A percentile compares a stretch with the other conserved stretches of the same genome.
Evolutionary conservation across 2,888 invertebrate species (phyloP).

Genomic region (Molorchus minor): DNA sequence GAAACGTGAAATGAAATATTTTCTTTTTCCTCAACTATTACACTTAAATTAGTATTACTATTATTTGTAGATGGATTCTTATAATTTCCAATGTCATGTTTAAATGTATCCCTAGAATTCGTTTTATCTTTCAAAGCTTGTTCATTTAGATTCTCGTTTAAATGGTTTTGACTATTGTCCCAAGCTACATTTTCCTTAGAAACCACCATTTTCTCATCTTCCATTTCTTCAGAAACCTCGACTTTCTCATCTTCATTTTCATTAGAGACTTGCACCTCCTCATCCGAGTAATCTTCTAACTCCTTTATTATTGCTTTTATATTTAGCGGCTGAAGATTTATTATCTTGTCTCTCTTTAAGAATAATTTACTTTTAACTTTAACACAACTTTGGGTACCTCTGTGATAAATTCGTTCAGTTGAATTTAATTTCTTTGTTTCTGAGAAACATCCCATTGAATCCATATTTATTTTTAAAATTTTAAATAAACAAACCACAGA

Average conservation of each 20-base stretch:
- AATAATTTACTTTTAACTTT: constrained; percentile 21
- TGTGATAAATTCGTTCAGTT: constrained; percentile 1
- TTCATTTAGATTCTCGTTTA: not conserved
- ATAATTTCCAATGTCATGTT: not conserved
- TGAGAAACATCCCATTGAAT: not conserved
- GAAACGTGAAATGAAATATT: constrained; percentile 15
- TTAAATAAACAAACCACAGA: too few species aligned
- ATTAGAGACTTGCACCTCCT: not conserved
- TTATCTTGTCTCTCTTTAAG: constrained; percentile 21
- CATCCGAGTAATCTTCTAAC: constrained; percentile 21
- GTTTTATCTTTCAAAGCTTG: not conserved
- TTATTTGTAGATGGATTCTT: not conserved
- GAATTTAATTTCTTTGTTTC: not conserved
- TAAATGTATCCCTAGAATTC: too few species aligned
- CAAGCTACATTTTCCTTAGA: not conserved
- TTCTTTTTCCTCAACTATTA: constrained; percentile 28
- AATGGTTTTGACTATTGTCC: not conserved
- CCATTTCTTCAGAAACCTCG: not conserved
- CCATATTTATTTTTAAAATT: not conserved
- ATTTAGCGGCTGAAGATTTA: constrained; percentile 31
- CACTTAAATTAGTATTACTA: not conserved
- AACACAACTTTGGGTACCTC: constrained; percentile 24
- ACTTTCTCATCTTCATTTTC: not conserved
- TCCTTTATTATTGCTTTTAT: constrained; percentile 32
- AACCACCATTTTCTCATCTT: not conserved